phyloP scores from a whole-genome alignment of 2,113 vertebrate species.

The Clarias batrachus region DNA sequence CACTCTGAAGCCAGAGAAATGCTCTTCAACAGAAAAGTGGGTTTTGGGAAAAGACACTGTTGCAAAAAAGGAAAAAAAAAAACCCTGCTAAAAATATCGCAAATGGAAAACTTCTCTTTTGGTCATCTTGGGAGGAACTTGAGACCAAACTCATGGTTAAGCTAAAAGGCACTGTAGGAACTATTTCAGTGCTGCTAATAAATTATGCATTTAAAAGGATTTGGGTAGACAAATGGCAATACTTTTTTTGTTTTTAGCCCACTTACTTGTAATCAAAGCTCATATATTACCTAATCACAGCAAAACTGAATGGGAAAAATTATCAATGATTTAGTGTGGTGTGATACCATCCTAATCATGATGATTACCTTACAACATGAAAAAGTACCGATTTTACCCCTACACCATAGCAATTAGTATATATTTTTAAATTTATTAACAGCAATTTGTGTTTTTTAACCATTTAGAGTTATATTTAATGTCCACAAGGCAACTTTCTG shows the following conservation, averaged over 20 bases:
- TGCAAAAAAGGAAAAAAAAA: conserved; percentile 26
- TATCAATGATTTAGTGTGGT: too few relatives aligned
- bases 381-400: not conserved
- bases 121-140: conserved; percentile 3
- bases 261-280: not conserved
- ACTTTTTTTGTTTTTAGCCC: not conserved
- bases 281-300: not conserved
- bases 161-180: not conserved
- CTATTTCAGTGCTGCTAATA: conserved; percentile 4
- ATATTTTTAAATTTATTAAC: not conserved
- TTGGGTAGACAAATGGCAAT: not conserved
- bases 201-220: conserved; percentile 17
- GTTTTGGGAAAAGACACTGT: conserved; percentile 20
- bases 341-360: not conserved
- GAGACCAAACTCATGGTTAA: not conserved
- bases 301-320: not conserved
- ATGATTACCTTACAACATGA: not conserved
- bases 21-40: conserved; percentile 14
- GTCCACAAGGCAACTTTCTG: not conserved
- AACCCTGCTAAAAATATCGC: conserved; percentile 30
- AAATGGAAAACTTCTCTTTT: conserved; percentile 26
- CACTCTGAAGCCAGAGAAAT: not conserved
- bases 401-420: not conserved
- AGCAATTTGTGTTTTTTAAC: not conserved
- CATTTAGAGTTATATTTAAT: not conserved